Percentiles rank a stretch among this genome's conserved stretches.
These are phyloP conservation scores for Campoplex capitator DNA, from an alignment of 2,888 invertebrate genomes.

Conservation along the genomic window DNA sequence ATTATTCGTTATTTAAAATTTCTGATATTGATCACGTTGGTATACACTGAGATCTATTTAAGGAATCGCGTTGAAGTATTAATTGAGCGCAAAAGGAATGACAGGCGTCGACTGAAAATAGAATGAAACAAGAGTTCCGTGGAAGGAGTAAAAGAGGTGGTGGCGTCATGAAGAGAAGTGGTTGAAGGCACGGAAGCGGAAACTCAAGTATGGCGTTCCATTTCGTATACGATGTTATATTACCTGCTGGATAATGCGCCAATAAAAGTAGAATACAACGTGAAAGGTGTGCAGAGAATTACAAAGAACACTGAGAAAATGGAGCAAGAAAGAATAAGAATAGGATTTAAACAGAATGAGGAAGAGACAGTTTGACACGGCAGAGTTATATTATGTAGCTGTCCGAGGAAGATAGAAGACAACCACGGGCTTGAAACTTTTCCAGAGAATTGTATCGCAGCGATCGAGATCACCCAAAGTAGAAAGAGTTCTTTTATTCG, in stretches of 20 bases:
- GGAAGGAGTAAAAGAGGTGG: conserved; percentile 15
- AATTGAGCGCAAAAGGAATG: neutral
- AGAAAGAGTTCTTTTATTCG: conserved; percentile 65
- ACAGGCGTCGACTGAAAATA: conserved; percentile 13
- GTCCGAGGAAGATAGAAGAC: conserved; percentile 37
- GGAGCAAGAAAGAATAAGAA: conserved; percentile 4
- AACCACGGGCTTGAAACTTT: conserved; percentile 46
- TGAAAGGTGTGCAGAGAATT: conserved; percentile 40
- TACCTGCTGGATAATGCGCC: conserved; percentile 65
- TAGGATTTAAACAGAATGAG: conserved; percentile 22
- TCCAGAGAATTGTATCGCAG: conserved; percentile 48
- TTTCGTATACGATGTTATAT: conserved; percentile 37
- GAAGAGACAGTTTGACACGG: conserved; percentile 32
- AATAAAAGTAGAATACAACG: conserved; percentile 69
- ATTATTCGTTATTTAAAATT: too few relatives aligned
- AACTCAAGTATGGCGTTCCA: conserved; percentile 29
- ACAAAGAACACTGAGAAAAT: neutral
- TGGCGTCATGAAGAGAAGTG: conserved; percentile 12
- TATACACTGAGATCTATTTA: too few relatives aligned
- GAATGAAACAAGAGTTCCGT: conserved; percentile 13
- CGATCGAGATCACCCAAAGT: conserved; percentile 55
- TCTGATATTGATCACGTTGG: too few relatives aligned
- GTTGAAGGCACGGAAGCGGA: conserved; percentile 25
- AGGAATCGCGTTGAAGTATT: conserved; percentile 11
- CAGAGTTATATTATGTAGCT: conserved; percentile 24